Conservation (phyloP, 2,113 vertebrate genomes). For the Microcebus lehilahytsara region DNA sequence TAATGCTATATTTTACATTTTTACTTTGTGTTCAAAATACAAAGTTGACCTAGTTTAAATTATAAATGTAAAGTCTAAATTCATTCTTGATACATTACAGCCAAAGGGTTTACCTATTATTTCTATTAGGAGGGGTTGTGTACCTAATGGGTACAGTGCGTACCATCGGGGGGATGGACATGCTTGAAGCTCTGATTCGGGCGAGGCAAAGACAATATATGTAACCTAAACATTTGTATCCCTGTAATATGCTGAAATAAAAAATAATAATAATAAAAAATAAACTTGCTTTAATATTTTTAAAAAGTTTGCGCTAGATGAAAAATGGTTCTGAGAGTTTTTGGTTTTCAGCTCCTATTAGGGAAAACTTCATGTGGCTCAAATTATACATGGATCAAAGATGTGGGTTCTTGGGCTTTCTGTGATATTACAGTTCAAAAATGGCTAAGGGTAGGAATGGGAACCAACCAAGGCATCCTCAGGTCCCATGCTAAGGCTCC, state of each 20-base stretch:
- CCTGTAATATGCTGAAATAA: no score
- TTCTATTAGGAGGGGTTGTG: background rate
- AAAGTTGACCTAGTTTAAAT: background rate
- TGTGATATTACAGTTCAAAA: background rate
- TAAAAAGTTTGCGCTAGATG: background rate
- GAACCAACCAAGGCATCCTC: background rate
- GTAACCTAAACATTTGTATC: no score
- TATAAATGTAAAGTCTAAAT: background rate
- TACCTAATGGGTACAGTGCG: no score
- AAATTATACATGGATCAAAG: background rate
- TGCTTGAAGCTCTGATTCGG: no score
- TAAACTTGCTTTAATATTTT: background rate
- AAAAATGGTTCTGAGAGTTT: background rate
- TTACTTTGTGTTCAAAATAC: background rate
- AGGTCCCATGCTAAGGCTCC: background rate
- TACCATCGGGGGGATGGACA: no score
- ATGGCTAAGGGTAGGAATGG: background rate
- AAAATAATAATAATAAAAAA: no score
- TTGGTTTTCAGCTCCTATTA: background rate
- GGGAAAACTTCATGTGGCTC: background rate
- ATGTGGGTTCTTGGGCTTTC: background rate
- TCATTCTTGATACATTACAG: background rate
- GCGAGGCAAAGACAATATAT: no score
- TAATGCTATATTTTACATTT: constrained; percentile 25
- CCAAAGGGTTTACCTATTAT: background rate